Conservation (phyloP, 2,888 invertebrate species). For the Polymixis lichenea region DNA sequence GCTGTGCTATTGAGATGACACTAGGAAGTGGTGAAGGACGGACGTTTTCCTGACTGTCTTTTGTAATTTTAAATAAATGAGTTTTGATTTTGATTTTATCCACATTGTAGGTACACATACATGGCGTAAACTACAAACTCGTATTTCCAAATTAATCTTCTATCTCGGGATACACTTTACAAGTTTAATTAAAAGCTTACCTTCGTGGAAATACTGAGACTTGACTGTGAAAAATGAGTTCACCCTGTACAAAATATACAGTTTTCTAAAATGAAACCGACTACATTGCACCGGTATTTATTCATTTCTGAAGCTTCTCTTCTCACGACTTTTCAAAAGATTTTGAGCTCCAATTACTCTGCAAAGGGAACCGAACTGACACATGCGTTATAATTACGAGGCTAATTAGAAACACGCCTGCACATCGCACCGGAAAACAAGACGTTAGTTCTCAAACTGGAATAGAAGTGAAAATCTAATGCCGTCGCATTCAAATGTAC, state of each 20-base stretch:
- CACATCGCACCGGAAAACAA: conserved; percentile 26
- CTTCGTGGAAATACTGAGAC: conserved; percentile 27
- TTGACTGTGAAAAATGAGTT: conserved; percentile 45
- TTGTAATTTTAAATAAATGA: background rate
- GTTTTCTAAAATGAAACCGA: conserved; percentile 16
- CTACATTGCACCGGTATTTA: conserved; percentile 33
- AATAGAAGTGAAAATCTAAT: conserved; percentile 26
- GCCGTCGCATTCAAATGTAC: conserved; percentile 15
- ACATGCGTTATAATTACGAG: conserved; percentile 54
- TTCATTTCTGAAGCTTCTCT: conserved; percentile 35
- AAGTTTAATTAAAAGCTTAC: conserved; percentile 55
- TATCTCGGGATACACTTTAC: conserved; percentile 14
- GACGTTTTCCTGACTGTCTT: too few relatives aligned
- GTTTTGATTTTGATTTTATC: background rate
- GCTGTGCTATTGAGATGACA: background rate
- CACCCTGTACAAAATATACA: conserved; percentile 6
- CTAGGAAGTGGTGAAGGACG: background rate
- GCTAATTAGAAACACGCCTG: conserved; percentile 48
- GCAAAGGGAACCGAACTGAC: conserved; percentile 45
- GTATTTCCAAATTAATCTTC: conserved; percentile 14
- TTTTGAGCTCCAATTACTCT: conserved; percentile 57
- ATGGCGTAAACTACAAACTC: background rate
- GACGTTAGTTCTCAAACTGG: background rate
- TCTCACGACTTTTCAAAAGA: conserved; percentile 46
- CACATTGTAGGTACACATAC: background rate